phyloP scores from a whole-genome alignment of 2,797 vertebrate species.

The Acipenser transmontanus region DNA sequence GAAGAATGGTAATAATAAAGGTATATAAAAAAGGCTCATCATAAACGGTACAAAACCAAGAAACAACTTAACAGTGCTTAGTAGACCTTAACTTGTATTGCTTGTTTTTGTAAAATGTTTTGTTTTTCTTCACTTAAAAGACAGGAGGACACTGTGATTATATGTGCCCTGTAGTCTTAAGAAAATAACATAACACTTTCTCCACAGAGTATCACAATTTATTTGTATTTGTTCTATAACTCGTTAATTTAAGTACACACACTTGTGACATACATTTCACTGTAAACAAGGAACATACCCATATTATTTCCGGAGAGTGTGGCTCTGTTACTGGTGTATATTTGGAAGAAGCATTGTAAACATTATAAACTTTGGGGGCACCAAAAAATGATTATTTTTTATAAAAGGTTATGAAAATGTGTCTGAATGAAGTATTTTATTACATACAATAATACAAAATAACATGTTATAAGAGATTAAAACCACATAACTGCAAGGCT shows the following conservation, averaged over 20 bases:
- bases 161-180: too few species aligned
- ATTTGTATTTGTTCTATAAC: slow-evolving; percentile 58
- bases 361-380: slow-evolving; percentile 25
- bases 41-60: too few species aligned
- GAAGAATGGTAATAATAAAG: too few species aligned
- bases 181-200: slow-evolving; percentile 12
- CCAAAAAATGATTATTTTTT: not conserved
- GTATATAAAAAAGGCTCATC: too few species aligned
- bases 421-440: not conserved
- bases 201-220: slow-evolving; percentile 64
- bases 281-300: slow-evolving; percentile 24
- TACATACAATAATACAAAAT: not conserved
- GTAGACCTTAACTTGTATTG: too few species aligned
- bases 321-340: not conserved
- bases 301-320: slow-evolving; percentile 24
- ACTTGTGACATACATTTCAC: slow-evolving; percentile 53
- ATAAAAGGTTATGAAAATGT: not conserved
- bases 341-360: slow-evolving; percentile 29
- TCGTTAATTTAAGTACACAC: slow-evolving; percentile 55
- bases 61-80: too few species aligned
- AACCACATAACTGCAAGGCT: not conserved
- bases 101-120: too few species aligned
- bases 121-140: too few species aligned
- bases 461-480: not conserved
- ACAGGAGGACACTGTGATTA: too few species aligned